Evolutionary conservation across 2,888 invertebrate genomes (phyloP), one percentile per base, ranked within the genome.

Genomic region (Phrixothrix hirtus): DNA sequence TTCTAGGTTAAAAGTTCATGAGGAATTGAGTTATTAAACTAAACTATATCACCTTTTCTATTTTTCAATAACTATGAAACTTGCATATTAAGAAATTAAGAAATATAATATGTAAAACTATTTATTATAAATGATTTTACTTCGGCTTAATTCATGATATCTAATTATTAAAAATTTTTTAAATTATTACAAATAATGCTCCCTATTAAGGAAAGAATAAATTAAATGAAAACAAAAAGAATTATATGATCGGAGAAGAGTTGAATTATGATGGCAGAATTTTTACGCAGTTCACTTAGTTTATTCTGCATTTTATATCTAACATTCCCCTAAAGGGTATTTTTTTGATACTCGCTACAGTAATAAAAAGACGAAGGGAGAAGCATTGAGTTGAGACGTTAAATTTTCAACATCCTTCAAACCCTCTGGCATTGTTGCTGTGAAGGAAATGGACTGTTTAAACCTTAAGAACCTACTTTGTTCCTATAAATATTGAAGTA

Each of bases 401-500:
- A 43, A 43, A 43, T 31, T 43, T 43, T 43, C 34, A 43, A 17
- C 30, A 41, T 39, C 11, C 12, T 7, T 32, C 34, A 36, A 36
- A 25, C 41, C 15, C 15, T 26, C 27, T n/a, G n/a, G 25, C 39
- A 47, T 47, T 41, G 47, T 47, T 47, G 35, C 42, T 43, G 42
- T 13, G 34, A 34, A 43, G 42, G 17, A 43, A 43, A 43, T 43
- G 42, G 42, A 46, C 32, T 46, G 37, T 38, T 32, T 27, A 36
- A 49, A 31, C 43, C 37, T 31, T 43, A 44, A 50, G 44, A 38
- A 44, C 50, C 49, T 36, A 42, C 49, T 37, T 38, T 49, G 36
- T 36, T 38, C 50, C 32, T 30, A 49, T 51, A 45, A 51, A 51
- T 44, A 52, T 36, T 39, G 42, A 42, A 52, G 52, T 37, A 52